Evolutionary conservation across 2,888 invertebrate genomes (phyloP).

Genomic region (Proisotoma minuta): DNA sequence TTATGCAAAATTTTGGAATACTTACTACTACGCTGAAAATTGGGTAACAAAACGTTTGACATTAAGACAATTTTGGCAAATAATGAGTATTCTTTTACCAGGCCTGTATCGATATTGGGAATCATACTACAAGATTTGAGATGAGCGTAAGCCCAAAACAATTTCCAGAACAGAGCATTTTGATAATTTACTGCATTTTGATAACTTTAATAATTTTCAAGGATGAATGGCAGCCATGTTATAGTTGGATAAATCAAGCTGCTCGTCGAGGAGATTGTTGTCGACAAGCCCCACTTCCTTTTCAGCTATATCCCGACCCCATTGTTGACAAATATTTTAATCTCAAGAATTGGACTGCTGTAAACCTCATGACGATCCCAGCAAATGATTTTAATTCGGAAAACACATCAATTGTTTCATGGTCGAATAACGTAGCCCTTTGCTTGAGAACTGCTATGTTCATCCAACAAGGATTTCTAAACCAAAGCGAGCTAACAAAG

Average conservation of each 20-base stretch:
- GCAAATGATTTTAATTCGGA: not conserved
- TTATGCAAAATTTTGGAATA: not conserved
- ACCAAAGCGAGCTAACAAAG: not conserved
- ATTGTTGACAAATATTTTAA: not conserved
- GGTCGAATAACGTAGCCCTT: not conserved
- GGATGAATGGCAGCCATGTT: not conserved
- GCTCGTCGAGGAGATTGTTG: conserved; percentile 4
- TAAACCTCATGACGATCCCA: not conserved
- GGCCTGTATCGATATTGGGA: not conserved
- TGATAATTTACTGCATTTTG: too few species aligned
- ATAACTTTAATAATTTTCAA: not conserved
- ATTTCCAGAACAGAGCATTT: too few species aligned
- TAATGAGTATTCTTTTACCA: not conserved
- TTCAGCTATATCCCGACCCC: not conserved
- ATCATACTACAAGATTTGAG: too few species aligned
- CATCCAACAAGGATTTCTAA: not conserved
- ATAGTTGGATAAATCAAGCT: not conserved
- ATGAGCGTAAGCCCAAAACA: too few species aligned
- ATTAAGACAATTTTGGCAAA: not conserved
- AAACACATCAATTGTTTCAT: not conserved
- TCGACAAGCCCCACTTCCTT: not conserved
- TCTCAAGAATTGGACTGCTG: not conserved
- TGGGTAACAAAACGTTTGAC: not conserved
- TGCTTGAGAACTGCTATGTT: not conserved
- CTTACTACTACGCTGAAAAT: not conserved